These are phyloP conservation scores for Leptinotarsa peninsularis DNA, from an alignment of 2,888 invertebrate genomes.

Conservation along the genomic window DNA sequence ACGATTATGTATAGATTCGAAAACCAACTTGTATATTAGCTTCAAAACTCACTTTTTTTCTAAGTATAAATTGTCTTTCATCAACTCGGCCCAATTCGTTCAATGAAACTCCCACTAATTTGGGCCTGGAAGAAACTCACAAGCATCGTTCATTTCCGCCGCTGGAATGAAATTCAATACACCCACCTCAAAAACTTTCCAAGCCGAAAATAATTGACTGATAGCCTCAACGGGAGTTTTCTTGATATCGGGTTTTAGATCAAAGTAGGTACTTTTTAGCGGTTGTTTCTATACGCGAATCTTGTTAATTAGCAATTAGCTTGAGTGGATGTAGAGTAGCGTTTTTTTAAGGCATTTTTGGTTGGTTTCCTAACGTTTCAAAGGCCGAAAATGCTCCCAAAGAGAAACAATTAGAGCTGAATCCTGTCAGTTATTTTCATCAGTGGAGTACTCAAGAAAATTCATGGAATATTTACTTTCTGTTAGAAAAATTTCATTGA, in stretches of 20 bases:
- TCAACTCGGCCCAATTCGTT: neutral
- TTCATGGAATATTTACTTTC: too few relatives aligned
- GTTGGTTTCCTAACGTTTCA: too few relatives aligned
- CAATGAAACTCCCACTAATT: neutral
- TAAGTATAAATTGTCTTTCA: neutral
- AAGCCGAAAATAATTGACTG: neutral
- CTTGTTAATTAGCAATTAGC: neutral
- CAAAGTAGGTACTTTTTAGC: neutral
- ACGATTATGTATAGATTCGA: too few relatives aligned
- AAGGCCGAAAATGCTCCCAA: too few relatives aligned
- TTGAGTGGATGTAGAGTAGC: neutral
- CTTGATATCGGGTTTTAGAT: neutral
- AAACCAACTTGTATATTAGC: neutral
- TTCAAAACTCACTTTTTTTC: neutral
- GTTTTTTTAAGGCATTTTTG: too few relatives aligned
- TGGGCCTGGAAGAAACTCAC: neutral
- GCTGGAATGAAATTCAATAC: conserved; percentile 1
- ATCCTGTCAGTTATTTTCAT: too few relatives aligned
- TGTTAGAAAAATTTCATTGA: too few relatives aligned
- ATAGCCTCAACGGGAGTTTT: neutral
- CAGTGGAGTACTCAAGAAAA: too few relatives aligned
- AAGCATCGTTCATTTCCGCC: neutral
- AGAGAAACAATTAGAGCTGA: too few relatives aligned
- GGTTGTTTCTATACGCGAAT: neutral
- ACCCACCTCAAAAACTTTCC: conserved; percentile 3